These are phyloP conservation scores for Caenorhabditis angaria DNA, from an alignment of 2,888 invertebrate genomes.

Conservation along the genomic window DNA sequence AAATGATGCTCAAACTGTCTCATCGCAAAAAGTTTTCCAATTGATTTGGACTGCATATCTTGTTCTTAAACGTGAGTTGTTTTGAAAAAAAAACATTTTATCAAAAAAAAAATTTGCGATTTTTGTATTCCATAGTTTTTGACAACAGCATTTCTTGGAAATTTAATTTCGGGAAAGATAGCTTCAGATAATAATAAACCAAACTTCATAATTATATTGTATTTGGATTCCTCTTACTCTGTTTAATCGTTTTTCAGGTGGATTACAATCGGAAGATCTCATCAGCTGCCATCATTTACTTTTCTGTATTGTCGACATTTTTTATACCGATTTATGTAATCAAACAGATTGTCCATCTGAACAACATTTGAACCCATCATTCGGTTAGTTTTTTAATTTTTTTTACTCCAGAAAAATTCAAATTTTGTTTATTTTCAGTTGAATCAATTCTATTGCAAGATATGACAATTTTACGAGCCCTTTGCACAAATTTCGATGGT, in stretches of 20 bases:
- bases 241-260: conserved; percentile 29
- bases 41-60: conserved; percentile 29
- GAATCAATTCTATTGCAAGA: conserved; percentile 14
- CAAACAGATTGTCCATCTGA: conserved; percentile 18
- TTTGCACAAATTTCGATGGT: conserved; percentile 85
- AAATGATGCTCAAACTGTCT: conserved; percentile 4
- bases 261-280: conserved; percentile 80
- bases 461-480: conserved; percentile 28
- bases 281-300: conserved; percentile 92
- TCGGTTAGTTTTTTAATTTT: conserved; percentile 1
- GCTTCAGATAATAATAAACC: too few relatives aligned
- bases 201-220: too few relatives aligned
- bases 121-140: too few relatives aligned
- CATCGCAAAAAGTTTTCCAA: conserved; percentile 21
- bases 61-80: conserved; percentile 23
- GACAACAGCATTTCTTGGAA: too few relatives aligned
- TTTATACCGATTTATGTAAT: conserved; percentile 87
- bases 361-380: conserved; percentile 1
- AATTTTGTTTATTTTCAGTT: conserved; percentile 22
- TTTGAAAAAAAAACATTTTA: not conserved
- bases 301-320: conserved; percentile 88
- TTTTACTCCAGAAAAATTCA: not conserved
- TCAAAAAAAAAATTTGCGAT: too few relatives aligned
- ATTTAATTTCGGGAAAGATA: too few relatives aligned
- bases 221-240: too few relatives aligned